A percentile compares a stretch with the other conserved stretches of the same genome.
These are phyloP conservation scores for Antheraea mylitta DNA, from an alignment of 1,140 invertebrate genomes.

Conservation along the genomic window DNA sequence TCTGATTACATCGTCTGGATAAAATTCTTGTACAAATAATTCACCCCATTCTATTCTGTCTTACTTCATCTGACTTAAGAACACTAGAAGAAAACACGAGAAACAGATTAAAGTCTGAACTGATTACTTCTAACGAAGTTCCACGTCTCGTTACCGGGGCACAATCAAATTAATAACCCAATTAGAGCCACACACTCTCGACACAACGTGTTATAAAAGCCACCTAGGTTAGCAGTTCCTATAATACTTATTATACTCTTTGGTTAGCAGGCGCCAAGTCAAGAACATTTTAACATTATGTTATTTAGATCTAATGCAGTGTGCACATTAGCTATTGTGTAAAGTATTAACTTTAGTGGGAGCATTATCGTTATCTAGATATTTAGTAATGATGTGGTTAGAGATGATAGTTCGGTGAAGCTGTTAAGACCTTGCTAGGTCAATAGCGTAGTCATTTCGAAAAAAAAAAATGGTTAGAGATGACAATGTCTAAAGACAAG, in stretches of 20 bases:
- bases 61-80: neutral
- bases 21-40: neutral
- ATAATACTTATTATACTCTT: no score
- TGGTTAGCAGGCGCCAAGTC: neutral
- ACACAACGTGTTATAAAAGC: neutral
- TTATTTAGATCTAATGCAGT: no score
- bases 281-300: neutral
- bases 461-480: no score
- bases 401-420: no score
- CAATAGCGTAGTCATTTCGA: no score
- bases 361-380: no score
- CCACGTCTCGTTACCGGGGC: slow-evolving; percentile 17
- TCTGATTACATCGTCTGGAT: neutral
- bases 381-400: no score
- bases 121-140: slow-evolving; percentile 15
- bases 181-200: slow-evolving; percentile 11
- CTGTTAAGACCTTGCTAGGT: no score
- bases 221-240: neutral
- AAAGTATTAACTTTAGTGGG: no score
- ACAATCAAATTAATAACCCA: slow-evolving; percentile 23
- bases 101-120: slow-evolving; percentile 9
- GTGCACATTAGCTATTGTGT: no score
- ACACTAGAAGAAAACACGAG: neutral
- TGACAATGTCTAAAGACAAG: no score
- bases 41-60: neutral